phyloP scores from a whole-genome alignment of 2,113 vertebrate species.

The Microtus oregoni region DNA sequence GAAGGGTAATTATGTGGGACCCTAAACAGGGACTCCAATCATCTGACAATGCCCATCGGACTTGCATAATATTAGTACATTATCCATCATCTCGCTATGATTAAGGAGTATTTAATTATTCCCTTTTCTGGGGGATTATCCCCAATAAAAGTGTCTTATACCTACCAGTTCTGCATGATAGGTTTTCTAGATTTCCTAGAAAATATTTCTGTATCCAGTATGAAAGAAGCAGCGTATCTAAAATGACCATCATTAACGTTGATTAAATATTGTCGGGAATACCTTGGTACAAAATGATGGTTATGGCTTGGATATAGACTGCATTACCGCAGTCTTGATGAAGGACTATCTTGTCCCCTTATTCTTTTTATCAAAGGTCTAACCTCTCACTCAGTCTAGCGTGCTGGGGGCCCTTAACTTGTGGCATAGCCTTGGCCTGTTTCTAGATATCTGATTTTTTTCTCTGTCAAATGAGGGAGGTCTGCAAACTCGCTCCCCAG shows the following conservation, averaged over 20 bases:
- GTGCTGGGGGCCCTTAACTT: background rate
- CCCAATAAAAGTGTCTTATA: constrained; percentile 60
- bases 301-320: background rate
- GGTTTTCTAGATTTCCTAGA: background rate
- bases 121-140: constrained; percentile 68
- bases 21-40: constrained; percentile 74
- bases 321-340: background rate
- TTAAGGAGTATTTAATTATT: constrained; percentile 71
- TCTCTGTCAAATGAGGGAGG: background rate
- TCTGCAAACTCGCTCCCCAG: background rate
- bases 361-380: background rate
- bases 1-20: constrained; percentile 81
- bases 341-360: background rate
- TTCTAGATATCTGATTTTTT: background rate
- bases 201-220: background rate
- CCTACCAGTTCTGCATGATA: constrained; percentile 1
- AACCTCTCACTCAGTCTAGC: background rate
- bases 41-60: constrained; percentile 80
- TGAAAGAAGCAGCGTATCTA: background rate
- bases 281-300: background rate
- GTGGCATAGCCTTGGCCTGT: rapidly evolving
- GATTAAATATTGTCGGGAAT: background rate
- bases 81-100: constrained; percentile 69
- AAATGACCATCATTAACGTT: background rate
- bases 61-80: constrained; percentile 70